These are phyloP conservation scores for Podiceps cristatus DNA, from an alignment of 2,113 vertebrate species.

Conservation along the genomic window DNA sequence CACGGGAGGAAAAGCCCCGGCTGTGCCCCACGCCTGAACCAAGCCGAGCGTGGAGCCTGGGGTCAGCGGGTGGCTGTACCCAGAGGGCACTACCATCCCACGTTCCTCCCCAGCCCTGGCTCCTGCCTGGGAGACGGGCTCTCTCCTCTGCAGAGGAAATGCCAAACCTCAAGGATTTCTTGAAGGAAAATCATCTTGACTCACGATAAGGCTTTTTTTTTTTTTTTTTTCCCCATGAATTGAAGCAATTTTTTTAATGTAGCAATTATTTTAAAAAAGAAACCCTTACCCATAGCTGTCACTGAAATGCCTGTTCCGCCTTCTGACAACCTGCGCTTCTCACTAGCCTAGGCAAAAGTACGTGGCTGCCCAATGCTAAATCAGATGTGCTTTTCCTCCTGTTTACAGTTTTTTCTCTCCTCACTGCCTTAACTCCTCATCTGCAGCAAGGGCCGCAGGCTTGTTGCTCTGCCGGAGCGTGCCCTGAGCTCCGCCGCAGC, in stretches of 20 bases:
- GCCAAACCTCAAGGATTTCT: not conserved
- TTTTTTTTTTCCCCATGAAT: not conserved
- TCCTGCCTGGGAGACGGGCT: not conserved
- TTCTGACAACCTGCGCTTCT: not conserved
- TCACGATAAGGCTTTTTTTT: not conserved
- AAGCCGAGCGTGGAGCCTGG: not conserved
- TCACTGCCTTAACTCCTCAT: not conserved
- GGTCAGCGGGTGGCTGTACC: not conserved
- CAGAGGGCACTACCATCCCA: not conserved
- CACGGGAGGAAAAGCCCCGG: accelerated
- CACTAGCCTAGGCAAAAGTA: not conserved
- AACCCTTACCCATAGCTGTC: not conserved
- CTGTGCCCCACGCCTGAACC: accelerated
- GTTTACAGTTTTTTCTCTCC: not conserved
- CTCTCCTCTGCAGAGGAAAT: not conserved
- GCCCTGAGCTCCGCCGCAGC: not conserved
- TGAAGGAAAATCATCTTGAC: not conserved
- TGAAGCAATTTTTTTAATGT: not conserved
- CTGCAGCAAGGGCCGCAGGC: not conserved
- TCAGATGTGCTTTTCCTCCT: not conserved
- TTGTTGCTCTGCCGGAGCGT: not conserved
- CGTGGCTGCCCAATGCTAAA: accelerated
- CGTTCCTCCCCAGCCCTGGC: not conserved
- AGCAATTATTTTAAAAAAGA: not conserved
- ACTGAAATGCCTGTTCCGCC: not conserved